Base-by-base conservation (phyloP, 2,888 invertebrate species). In the Phalera bucephala region DNA sequence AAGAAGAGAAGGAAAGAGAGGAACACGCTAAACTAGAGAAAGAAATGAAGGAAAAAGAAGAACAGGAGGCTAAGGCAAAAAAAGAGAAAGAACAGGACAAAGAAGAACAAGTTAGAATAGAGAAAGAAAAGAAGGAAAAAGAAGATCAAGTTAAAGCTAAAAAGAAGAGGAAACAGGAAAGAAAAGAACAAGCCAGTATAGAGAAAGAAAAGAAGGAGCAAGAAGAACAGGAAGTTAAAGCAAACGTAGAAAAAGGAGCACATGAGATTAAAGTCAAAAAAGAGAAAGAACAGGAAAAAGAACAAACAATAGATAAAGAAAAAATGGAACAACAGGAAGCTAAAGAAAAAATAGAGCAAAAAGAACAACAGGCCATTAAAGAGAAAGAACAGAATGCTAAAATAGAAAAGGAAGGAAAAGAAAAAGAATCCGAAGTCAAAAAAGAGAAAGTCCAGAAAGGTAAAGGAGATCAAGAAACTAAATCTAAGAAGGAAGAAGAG, bases 11-110 rank as follows among this genome's bases (percentile, higher is more conserved):
- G 5, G 17, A 17, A 17, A n/a, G n/a, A 17, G 29, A 33, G 8
- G 25, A 23, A 11, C 17, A 3, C 3, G 3, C n/a, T 9, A 13
- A 39, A 31, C 23, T 19, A n/a, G 9, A 31, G 28, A 19, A 34
- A 34, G 36, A 9, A 33, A 17, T 17, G 15, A 40, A 38, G 50
- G 27, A 48, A 49, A 30, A 51, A 37, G 25, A 35, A 33, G 41
- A 26, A 8, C 9, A 9, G 31, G 36, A 20, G 19, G 22, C 0
- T 22, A 19, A 12, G 12, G n/a, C 25, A 7, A 40, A 45, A 26
- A 41, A 37, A 38, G 35, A 40, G 39, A 35, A 36, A 20, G 32
- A 41, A 20, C 36, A 37, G 15, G 36, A 33, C 14, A 45, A 45
- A 10, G 40, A 45, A 33, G 42, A 39, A 37, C 2, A 29, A 34